Conservation (phyloP, 2,888 invertebrate species). For the Camponotus fellah region DNA sequence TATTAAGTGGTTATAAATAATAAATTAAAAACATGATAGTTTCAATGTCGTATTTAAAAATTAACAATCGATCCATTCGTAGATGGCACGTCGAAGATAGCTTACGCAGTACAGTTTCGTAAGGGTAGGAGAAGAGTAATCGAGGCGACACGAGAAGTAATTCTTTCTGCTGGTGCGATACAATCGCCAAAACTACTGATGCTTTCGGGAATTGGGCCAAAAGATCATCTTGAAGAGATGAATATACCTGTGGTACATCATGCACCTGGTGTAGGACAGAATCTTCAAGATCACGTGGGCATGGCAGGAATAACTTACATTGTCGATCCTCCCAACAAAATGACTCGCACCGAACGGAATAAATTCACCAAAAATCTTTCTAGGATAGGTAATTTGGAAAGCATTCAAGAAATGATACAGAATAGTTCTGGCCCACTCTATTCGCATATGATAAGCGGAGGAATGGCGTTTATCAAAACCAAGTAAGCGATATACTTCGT, state of each 20-base stretch:
- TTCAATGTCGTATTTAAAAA: neutral
- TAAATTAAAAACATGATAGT: neutral
- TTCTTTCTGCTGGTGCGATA: constrained; percentile 94
- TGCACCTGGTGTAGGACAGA: constrained; percentile 92
- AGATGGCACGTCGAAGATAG: constrained; percentile 87
- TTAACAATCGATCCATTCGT: neutral
- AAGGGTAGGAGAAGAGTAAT: constrained; percentile 87
- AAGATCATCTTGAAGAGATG: constrained; percentile 88
- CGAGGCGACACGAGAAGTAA: constrained; percentile 90
- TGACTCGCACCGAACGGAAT: neutral
- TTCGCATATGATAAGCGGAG: neutral
- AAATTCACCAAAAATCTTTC: neutral
- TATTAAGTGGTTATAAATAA: too few relatives aligned
- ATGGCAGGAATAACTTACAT: constrained; percentile 91
- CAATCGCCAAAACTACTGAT: constrained; percentile 95
- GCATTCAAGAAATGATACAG: constrained; percentile 20
- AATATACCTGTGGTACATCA: constrained; percentile 89
- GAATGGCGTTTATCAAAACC: constrained; percentile 58
- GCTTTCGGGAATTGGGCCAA: constrained; percentile 94
- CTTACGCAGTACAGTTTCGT: constrained; percentile 90
- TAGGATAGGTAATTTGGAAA: neutral
- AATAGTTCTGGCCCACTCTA: constrained; percentile 46
- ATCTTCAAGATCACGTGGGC: constrained; percentile 94
- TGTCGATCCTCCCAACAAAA: constrained; percentile 86
- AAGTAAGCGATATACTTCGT: constrained; percentile 50